Evolutionary conservation across 2,888 invertebrate genomes (phyloP), one percentile per base, ranked within the genome.

Genomic region (Drosophila flavopinicola): DNA sequence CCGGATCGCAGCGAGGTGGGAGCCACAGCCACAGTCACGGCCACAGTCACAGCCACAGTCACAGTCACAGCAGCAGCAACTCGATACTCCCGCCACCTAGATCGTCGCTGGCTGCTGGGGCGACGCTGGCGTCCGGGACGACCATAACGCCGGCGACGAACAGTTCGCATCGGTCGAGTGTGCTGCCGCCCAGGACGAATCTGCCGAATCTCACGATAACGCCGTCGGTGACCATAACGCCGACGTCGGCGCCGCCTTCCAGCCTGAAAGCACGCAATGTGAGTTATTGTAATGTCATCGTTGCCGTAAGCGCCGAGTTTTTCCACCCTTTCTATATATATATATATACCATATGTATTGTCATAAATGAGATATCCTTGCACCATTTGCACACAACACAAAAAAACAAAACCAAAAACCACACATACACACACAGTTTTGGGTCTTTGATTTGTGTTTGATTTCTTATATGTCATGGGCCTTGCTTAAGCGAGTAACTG

Each of bases 161-260:
- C 49, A 80, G 86, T 39, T 70, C 78, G 57, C 90, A 89, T 68
- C 80, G 89, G 20, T 84, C 87, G 52, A 89, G 80, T 70, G 89
- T 87, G 15, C 67, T 90, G 72, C 88, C 89, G 67, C 87, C 91
- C 44, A 88, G 91, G 30, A 90, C 92, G 17, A 91, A 91, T 82
- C 77, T 89, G 78, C 90, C 91, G 83, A 92, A 92, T 88, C 91
- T 92, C 87, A 92, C 91, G 54, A 94, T 94, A 88, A 94, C 94
- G 13, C 95, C 95, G 0, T 94, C 95, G 32, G 95, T 95, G 75
- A 95, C 95, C 64, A 95, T 95, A 87, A 95, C 95, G 5, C 95
- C 95, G 9, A 95, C 95, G 35, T 94, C 95, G 20, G 95, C 94
- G 51, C 95, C 95, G 64, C 92, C 94, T 32, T 90, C 90, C 75